Evolutionary conservation across 2,888 invertebrate species (phyloP).

Genomic region (Hoplodrina blanda): DNA sequence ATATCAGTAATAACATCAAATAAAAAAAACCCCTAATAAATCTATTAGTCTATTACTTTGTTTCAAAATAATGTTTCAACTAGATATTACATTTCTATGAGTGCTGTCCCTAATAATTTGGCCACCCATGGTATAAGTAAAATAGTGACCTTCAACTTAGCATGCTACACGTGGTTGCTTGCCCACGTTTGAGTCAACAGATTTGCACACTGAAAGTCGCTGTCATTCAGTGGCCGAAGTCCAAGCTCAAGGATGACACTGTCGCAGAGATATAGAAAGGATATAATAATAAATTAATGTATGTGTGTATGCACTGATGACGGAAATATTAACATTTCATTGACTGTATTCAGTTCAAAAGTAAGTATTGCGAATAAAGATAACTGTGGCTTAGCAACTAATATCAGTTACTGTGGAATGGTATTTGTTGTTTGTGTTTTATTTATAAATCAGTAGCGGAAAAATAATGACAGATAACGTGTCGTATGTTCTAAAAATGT

Average conservation of each 20-base stretch:
- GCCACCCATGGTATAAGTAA: no score
- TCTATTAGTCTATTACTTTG: no score
- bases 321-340: slow-evolving; percentile 21
- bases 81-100: no score
- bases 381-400: slow-evolving; percentile 36
- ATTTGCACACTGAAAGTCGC: neutral
- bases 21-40: no score
- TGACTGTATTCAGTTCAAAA: slow-evolving; percentile 19
- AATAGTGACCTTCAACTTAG: neutral
- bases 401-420: neutral
- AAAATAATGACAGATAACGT: slow-evolving; percentile 27
- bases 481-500: neutral
- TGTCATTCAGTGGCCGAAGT: neutral
- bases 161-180: neutral
- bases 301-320: slow-evolving; percentile 5
- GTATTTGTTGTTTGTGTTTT: slow-evolving; percentile 2
- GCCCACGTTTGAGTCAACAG: neutral
- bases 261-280: neutral
- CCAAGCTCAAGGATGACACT: neutral
- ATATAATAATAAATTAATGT: slow-evolving; percentile 4
- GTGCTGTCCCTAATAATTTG: no score
- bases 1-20: no score
- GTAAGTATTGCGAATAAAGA: slow-evolving; percentile 11
- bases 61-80: no score
- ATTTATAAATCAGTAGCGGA: slow-evolving; percentile 21